Evolutionary conservation across 2,113 vertebrate genomes (phyloP), one percentile per base, ranked within the genome.

Genomic region (Poicephalus meyeri): DNA sequence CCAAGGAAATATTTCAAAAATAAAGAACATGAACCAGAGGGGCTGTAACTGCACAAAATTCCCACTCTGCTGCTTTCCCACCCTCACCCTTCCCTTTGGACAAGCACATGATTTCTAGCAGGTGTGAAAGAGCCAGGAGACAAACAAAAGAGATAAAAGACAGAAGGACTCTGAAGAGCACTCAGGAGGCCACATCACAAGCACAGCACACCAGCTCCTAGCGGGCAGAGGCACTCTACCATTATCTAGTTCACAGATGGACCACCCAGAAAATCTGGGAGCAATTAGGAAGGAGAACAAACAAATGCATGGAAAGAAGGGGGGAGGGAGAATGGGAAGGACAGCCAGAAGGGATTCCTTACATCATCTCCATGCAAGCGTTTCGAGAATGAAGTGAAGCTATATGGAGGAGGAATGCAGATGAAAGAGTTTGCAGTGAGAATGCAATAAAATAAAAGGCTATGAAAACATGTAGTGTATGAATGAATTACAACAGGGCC

Each of bases 191-290:
- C 95, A 97, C 96, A 94, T 91, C 91, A 94, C 88, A 88, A 97
- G 93, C 94, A 90, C 94, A 96, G 94, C 97, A 96, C 78, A 95
- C 76, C 46, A 94, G 55, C 86, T 96, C 93, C 86, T 84, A 86
- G 86, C 71, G 91, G 94, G 95, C 97, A 96, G 94, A 95, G 94
- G 91, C 96, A 81, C 81, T 93, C 91, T 76, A 86, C 97, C 90
- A 93, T 97, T 98, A 97, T 98, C 97, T 98, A 97, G 90, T 96
- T 96, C 92, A 94, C 97, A 98, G 97, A 97, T 95, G 97, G 98
- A 98, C 98, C 98, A 98, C 98, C 97, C 98, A 98, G 97, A 96
- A 96, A 98, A 98, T 85, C 97, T 97, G 98, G 95, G 95, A 97
- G 95, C 95, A 97, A 95, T 97, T 93, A 98, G 93, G 69, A 97